Evolutionary conservation across 2,797 vertebrate species (phyloP).

Genomic region (Phrynocephalus vlangalii): DNA sequence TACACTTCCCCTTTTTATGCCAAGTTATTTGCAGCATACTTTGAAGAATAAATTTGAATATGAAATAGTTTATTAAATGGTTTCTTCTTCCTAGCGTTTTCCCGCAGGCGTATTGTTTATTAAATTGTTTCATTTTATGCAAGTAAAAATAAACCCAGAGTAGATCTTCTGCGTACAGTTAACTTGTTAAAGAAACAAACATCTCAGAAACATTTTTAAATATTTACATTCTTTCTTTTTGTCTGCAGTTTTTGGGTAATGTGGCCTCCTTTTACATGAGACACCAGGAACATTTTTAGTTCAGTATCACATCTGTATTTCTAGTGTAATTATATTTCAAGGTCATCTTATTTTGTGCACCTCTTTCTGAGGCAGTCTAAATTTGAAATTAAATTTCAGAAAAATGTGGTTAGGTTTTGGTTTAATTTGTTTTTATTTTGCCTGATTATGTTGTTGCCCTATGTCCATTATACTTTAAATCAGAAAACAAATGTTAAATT

Average conservation of each 20-base stretch:
- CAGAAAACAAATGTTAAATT: too few species aligned
- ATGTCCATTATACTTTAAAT: too few species aligned
- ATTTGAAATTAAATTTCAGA: background rate
- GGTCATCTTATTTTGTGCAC: background rate
- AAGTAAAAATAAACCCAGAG: background rate
- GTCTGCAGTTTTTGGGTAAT: background rate
- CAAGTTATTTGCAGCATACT: slow-evolving; percentile 46
- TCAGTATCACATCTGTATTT: background rate
- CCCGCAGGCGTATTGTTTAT: background rate
- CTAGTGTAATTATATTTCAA: background rate
- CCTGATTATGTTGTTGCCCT: too few species aligned
- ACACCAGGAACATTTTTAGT: background rate
- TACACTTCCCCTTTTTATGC: slow-evolving; percentile 30
- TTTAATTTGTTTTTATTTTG: too few species aligned
- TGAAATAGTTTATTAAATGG: slow-evolving; percentile 31
- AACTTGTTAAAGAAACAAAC: background rate
- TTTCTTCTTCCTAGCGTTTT: slow-evolving; percentile 1
- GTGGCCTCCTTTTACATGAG: background rate
- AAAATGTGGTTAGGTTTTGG: too few species aligned
- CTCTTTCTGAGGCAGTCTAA: background rate
- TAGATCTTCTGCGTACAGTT: background rate
- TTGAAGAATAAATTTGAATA: slow-evolving; percentile 36
- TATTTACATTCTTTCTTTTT: slow-evolving; percentile 3
- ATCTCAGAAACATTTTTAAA: background rate
- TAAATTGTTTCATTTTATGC: slow-evolving; percentile 45